Conservation (phyloP, 1,140 invertebrate species). For the Sycophila sp. region DNA sequence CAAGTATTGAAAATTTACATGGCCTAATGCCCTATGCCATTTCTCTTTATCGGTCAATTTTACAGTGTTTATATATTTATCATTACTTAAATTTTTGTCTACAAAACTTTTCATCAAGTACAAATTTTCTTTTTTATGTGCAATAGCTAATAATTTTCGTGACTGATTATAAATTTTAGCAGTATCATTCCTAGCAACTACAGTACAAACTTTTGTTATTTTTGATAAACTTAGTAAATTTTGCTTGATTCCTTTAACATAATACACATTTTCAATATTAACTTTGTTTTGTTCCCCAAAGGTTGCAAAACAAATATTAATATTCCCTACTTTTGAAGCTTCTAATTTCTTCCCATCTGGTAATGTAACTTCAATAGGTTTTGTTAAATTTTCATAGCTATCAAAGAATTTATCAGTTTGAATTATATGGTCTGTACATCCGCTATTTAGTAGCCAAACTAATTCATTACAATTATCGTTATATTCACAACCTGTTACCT, state of each 20-base stretch:
- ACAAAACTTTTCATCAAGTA: background rate
- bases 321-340: slow-evolving; percentile 34
- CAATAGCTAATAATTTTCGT: slow-evolving; percentile 33
- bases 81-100: background rate
- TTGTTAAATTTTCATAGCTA: slow-evolving; percentile 7
- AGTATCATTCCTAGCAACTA: slow-evolving; percentile 9
- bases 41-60: slow-evolving; percentile 31
- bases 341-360: slow-evolving; percentile 33
- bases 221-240: slow-evolving; percentile 34
- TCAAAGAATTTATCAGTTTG: slow-evolving; percentile 26
- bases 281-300: slow-evolving; percentile 17
- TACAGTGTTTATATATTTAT: too few relatives aligned
- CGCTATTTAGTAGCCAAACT: slow-evolving; percentile 40
- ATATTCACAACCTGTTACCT: background rate
- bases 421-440: slow-evolving; percentile 38
- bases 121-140: slow-evolving; percentile 14
- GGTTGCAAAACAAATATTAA: slow-evolving; percentile 24
- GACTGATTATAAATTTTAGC: slow-evolving; percentile 36
- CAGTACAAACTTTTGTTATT: slow-evolving; percentile 18
- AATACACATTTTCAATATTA: slow-evolving; percentile 33
- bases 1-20: slow-evolving; percentile 18
- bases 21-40: slow-evolving; percentile 21
- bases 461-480: slow-evolving; percentile 25
- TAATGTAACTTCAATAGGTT: slow-evolving; percentile 34
- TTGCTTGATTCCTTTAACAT: slow-evolving; percentile 33